These are phyloP conservation scores for Lycocorax pyrrhopterus DNA, from an alignment of 2,113 vertebrate genomes.

Conservation along the genomic window DNA sequence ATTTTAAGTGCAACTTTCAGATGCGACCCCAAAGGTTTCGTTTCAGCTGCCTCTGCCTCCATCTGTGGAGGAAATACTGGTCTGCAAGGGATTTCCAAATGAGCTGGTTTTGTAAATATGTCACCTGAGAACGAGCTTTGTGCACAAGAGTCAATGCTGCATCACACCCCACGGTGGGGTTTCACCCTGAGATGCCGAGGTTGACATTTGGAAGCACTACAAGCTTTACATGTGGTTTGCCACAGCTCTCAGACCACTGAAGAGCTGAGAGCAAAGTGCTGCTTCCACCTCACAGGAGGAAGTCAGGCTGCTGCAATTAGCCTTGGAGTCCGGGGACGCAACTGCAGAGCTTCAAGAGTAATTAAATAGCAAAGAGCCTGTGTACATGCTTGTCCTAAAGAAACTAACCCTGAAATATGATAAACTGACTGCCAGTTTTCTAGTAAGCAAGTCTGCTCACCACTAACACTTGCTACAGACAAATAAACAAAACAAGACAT, in stretches of 20 bases:
- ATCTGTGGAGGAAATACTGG: not conserved
- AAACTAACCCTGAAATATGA: not conserved
- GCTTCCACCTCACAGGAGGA: not conserved
- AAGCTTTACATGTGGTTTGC: not conserved
- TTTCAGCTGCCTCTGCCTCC: not conserved
- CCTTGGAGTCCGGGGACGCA: not conserved
- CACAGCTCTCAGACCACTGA: not conserved
- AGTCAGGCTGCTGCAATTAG: not conserved
- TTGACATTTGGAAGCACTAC: not conserved
- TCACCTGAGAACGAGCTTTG: not conserved
- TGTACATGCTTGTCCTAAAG: not conserved
- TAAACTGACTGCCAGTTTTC: not conserved
- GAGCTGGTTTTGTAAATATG: not conserved
- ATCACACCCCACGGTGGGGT: rapidly evolving
- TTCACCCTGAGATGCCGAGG: not conserved
- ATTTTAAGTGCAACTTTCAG: not conserved
- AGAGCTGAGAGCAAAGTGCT: not conserved
- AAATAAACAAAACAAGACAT: not conserved
- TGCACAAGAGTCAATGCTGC: not conserved
- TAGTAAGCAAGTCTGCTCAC: not conserved
- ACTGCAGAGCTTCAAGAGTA: not conserved
- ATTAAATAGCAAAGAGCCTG: not conserved
- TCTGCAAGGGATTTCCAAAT: not conserved
- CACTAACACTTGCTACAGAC: not conserved
- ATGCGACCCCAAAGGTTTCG: not conserved